A percentile compares a stretch with the other conserved stretches of the same genome.
phyloP scores from a whole-genome alignment of 2,888 invertebrate genomes.

The Altica lythri region DNA sequence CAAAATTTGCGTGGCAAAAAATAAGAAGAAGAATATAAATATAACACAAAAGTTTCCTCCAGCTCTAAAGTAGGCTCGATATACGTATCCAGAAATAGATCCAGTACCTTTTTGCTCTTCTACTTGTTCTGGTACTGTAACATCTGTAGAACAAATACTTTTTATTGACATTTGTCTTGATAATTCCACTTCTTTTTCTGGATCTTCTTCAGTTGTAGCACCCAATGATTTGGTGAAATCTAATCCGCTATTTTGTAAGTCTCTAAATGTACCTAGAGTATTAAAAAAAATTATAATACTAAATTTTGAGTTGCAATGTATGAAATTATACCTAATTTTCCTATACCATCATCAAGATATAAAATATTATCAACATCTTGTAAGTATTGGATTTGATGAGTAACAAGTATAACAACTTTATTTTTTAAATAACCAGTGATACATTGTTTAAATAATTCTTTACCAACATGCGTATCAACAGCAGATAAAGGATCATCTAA shows the following conservation, averaged over 20 bases:
- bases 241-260: slow-evolving; percentile 72
- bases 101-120: slow-evolving; percentile 70
- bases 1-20: slow-evolving; percentile 69
- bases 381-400: slow-evolving; percentile 74
- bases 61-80: slow-evolving; percentile 73
- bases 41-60: slow-evolving; percentile 73
- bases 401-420: slow-evolving; percentile 76
- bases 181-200: slow-evolving; percentile 35
- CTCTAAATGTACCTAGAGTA: slow-evolving; percentile 64
- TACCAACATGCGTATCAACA: slow-evolving; percentile 90
- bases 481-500: slow-evolving; percentile 92
- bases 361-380: slow-evolving; percentile 65
- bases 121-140: slow-evolving; percentile 46
- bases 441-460: slow-evolving; percentile 85
- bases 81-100: slow-evolving; percentile 60
- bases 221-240: slow-evolving; percentile 77
- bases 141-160: slow-evolving; percentile 57
- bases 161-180: slow-evolving; percentile 62
- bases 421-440: slow-evolving; percentile 68
- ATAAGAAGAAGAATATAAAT: slow-evolving; percentile 66
- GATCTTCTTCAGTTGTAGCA: slow-evolving; percentile 55
- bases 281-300: not conserved
- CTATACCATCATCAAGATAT: slow-evolving; percentile 63
- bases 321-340: slow-evolving; percentile 63
- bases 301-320: no score